Percentiles rank a stretch among this genome's conserved stretches.
Conservation (phyloP, 2,113 vertebrate species). For the Pampusana beccarii region DNA sequence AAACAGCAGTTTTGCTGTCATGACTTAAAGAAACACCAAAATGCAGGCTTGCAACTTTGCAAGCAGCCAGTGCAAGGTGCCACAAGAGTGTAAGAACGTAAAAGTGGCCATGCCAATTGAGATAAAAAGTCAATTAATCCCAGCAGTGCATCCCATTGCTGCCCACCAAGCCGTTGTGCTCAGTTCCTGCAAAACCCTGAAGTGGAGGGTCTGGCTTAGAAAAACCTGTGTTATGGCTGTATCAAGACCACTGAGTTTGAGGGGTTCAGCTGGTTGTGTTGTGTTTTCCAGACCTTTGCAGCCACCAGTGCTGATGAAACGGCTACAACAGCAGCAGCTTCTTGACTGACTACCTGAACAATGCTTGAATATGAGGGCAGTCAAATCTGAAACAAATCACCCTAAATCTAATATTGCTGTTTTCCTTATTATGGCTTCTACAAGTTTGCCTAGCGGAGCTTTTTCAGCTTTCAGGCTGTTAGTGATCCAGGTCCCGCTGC, state of each 20-base stretch:
- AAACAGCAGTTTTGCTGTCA: background rate
- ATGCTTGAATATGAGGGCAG: background rate
- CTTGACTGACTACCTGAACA: no score
- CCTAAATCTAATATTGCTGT: background rate
- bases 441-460: background rate
- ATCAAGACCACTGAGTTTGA: background rate
- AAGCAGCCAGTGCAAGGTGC: background rate
- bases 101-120: fast-evolving
- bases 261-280: background rate
- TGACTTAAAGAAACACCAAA: background rate
- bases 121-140: background rate
- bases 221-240: background rate
- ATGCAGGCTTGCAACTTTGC: background rate
- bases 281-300: background rate
- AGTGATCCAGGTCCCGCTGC: background rate
- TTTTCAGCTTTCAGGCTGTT: background rate
- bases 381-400: background rate
- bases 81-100: background rate
- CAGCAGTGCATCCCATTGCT: background rate
- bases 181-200: background rate
- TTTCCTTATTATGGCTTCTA: background rate
- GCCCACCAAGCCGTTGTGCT: background rate
- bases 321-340: background rate
- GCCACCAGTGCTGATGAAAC: background rate
- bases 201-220: background rate